Evolutionary conservation across 2,888 invertebrate genomes (phyloP), one percentile per base, ranked within the genome.

Genomic region (Drosophila nr. fundita): DNA sequence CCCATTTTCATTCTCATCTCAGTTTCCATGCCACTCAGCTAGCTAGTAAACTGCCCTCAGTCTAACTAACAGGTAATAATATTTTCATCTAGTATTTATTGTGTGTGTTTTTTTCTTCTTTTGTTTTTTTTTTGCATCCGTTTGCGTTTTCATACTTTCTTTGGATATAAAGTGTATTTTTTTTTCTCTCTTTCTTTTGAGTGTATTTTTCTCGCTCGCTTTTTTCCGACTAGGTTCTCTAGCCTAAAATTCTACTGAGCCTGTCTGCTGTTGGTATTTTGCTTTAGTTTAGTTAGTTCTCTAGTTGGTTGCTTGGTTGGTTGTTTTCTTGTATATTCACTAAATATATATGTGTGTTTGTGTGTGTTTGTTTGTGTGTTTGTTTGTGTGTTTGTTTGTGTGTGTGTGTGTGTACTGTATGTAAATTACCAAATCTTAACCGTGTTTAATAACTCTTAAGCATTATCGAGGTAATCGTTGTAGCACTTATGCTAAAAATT

Each of bases 391-490:
- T 64, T 11, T 58, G 36, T 67, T 27, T 77, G 53, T 68, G 29
- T 77, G 62, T 87, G 68, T 64, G 32, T 61, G 48, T 64, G 50
- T 78, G 53, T 68, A 42, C 69, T 83, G 72, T 79, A 68, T 83
- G 85, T 82, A 81, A 70, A 82, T 77, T 89, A 84, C 85, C 84
- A 84, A 89, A 87, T 87, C 71, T 71, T 86, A 85, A 79, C 70
- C 82, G 71, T 75, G 61, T 70, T 74, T 78, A 69, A 79, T 90
- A 79, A 79, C 76, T 80, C 90, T 90, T 88, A 88, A 88, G 85
- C 83, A 76, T 82, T 86, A 90, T 85, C 80, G 91, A 90, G 90
- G 90, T 90, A 90, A 91, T 91, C 90, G 91, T 91, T 91, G 91
- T 91, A 91, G 91, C 89, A 87, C 89, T 88, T 90, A 90, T 75